Evolutionary conservation across 1,140 invertebrate genomes (phyloP), one percentile per base, ranked within the genome.

Genomic region (Drosophila ambigua): DNA sequence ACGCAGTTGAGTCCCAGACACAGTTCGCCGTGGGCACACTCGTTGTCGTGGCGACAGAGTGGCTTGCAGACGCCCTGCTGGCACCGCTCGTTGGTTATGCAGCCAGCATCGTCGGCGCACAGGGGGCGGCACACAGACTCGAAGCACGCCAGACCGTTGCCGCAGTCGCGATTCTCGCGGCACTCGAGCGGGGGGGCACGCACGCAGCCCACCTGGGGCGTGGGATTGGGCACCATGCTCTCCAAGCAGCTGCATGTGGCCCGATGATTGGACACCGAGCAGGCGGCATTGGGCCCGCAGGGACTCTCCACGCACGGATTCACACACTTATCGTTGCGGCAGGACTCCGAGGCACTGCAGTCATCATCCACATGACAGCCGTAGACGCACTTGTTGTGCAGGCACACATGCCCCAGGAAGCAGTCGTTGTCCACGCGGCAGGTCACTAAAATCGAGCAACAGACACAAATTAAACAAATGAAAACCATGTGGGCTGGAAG

Each of bases 371-470:
- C 94, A 67, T 96, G 95, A 83, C 97, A 98, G 8, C 97, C 97
- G 78, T 96, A 95, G 50, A 96, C 94, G 79, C 97, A 98, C 92
- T 95, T 95, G 78, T 97, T 97, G 72, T 95, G 94, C 26, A 97
- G 92, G 85, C 97, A 98, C 71, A 98, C 96, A 79, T 98, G 97
- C 9, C 97, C 97, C 9, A 98, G 92, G 94, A 97, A 98, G 85
- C 97, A 98, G 80, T 98, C 97, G 74, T 98, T 97, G 87, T 98
- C 96, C 1, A 97, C 94, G 53, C 96, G 94, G 80, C 97, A 98
- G 2, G 97, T 98, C 26, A 98, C 95, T 95, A 90, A 9, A 20
- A 51, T 55, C 15, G 11, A 54, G 0, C 6, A 93, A 92, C 76
- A 68, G 52, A 65, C 48, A 15, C 53, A n/a, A 4, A 1, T 48